phyloP scores from a whole-genome alignment of 2,888 invertebrate genomes.

The Cantharis rustica region DNA sequence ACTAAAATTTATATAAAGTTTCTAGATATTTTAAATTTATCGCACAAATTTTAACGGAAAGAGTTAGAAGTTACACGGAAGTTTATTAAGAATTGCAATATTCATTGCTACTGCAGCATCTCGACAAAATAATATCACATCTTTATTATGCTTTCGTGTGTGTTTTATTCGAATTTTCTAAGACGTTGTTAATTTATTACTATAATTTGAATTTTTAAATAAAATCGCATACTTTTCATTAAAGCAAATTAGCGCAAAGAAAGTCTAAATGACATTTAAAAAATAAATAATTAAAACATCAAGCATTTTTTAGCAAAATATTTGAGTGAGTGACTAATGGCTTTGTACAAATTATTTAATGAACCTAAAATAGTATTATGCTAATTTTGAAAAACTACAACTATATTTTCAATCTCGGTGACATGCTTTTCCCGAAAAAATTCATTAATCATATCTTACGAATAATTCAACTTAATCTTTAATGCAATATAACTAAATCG shows the following conservation, averaged over 20 bases:
- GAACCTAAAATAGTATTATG: slow-evolving; percentile 18
- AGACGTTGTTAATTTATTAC: too few species aligned
- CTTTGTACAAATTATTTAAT: slow-evolving; percentile 6
- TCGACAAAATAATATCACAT: too few species aligned
- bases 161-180: too few species aligned
- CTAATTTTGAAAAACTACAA: slow-evolving; percentile 18
- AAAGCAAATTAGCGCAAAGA: background rate
- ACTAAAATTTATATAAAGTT: too few species aligned
- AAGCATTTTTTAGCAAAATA: slow-evolving; percentile 5
- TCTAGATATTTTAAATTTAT: too few species aligned
- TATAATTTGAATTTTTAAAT: background rate
- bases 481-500: slow-evolving; percentile 5
- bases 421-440: slow-evolving; percentile 13
- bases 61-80: too few species aligned
- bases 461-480: slow-evolving; percentile 13
- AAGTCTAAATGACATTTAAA: background rate
- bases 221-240: background rate
- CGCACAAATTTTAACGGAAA: too few species aligned
- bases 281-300: background rate
- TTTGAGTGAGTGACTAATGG: slow-evolving; percentile 13
- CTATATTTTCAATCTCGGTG: slow-evolving; percentile 19
- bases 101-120: too few species aligned
- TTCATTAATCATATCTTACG: slow-evolving; percentile 18
- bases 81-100: too few species aligned
- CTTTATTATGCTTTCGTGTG: too few species aligned